Evolutionary conservation across 2,113 vertebrate genomes (phyloP).

Genomic region (Cheirogaleus medius): DNA sequence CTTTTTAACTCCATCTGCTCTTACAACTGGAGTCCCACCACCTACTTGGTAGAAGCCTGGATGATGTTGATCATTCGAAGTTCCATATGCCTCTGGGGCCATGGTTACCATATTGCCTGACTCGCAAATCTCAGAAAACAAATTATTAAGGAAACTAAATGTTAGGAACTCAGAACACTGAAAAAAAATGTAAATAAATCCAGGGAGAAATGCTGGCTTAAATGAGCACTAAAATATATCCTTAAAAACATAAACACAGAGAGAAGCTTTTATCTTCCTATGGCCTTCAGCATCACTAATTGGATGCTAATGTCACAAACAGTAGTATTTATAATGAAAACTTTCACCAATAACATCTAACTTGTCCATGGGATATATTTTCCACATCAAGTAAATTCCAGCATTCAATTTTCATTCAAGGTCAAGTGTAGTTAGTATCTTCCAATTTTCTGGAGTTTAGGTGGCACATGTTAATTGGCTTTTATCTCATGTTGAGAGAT

Average conservation of each 20-base stretch:
- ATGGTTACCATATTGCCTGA: conserved; percentile 55
- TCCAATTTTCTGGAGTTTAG: conserved; percentile 56
- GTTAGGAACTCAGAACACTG: conserved; percentile 45
- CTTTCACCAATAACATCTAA: conserved; percentile 4
- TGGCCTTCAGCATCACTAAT: conserved; percentile 1
- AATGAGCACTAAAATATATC: conserved; percentile 30
- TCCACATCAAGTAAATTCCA: conserved; percentile 55
- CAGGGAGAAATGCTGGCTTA: neutral
- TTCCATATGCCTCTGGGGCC: conserved; percentile 47
- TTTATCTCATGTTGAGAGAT: conserved; percentile 55
- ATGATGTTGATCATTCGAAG: conserved; percentile 36
- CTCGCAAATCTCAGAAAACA: conserved; percentile 51
- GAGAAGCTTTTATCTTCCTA: conserved; percentile 14
- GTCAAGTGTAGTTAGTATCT: conserved; percentile 50
- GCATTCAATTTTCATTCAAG: conserved; percentile 47
- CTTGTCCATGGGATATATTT: neutral
- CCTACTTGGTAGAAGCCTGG: conserved; percentile 46
- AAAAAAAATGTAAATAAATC: conserved; percentile 59
- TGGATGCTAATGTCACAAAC: neutral
- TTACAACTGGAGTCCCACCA: conserved; percentile 5
- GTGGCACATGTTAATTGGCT: conserved; percentile 63
- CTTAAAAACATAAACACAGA: conserved; percentile 21
- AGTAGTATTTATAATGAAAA: neutral
- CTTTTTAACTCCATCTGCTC: conserved; percentile 54
- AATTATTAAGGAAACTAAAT: conserved; percentile 52